Conservation (phyloP, 2,797 vertebrate genomes). For the Apodemus agrarius region DNA sequence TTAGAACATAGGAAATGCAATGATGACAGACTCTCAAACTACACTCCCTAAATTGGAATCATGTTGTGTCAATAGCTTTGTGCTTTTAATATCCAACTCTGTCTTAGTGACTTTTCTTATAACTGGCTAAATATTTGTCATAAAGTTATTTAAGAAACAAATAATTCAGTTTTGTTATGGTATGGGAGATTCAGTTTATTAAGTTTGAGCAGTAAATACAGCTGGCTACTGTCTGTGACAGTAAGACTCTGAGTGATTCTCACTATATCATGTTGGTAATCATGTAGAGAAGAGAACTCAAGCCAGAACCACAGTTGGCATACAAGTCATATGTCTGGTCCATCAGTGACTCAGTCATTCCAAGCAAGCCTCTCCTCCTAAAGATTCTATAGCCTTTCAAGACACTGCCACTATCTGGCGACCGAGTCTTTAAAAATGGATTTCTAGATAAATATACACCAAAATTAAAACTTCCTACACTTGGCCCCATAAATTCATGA, state of each 20-base stretch:
- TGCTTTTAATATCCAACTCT: background rate
- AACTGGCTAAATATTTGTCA: background rate
- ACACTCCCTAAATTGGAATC: background rate
- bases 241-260: background rate
- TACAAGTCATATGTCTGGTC: background rate
- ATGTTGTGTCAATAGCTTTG: background rate
- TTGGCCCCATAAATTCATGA: background rate
- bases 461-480: background rate
- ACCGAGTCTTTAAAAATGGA: background rate
- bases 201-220: background rate
- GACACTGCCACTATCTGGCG: background rate
- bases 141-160: background rate
- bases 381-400: background rate
- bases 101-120: background rate
- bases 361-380: background rate
- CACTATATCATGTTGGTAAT: background rate
- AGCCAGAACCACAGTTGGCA: background rate
- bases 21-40: background rate
- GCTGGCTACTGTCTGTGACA: background rate
- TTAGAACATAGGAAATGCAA: background rate
- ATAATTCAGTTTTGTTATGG: accelerated
- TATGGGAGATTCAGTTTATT: background rate
- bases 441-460: background rate
- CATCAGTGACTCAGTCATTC: too few species aligned
- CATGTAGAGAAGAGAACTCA: background rate